A percentile compares a stretch with the other conserved stretches of the same genome.
These are phyloP conservation scores for Bibio marci DNA, from an alignment of 2,888 invertebrate genomes.

Conservation along the genomic window DNA sequence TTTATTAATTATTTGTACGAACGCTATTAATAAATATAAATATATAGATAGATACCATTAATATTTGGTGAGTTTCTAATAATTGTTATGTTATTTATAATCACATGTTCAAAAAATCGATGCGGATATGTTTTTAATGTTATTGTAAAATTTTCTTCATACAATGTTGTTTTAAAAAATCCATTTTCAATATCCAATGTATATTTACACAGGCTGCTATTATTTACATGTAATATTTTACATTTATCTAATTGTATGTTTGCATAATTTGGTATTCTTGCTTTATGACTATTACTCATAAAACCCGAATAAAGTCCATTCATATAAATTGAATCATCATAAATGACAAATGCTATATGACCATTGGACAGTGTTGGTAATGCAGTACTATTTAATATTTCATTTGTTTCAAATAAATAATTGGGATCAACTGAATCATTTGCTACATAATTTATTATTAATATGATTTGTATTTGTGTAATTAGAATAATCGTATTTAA, in stretches of 20 bases:
- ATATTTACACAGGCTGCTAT: conserved; percentile 24
- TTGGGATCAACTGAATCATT: too few relatives aligned
- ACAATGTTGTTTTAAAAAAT: conserved; percentile 28
- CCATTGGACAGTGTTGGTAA: conserved; percentile 39
- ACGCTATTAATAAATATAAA: too few relatives aligned
- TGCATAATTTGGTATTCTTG: conserved; percentile 41
- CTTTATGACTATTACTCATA: conserved; percentile 37
- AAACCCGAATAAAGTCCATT: conserved; percentile 41
- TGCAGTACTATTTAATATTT: too few relatives aligned
- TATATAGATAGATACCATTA: too few relatives aligned
- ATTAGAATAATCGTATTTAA: too few relatives aligned
- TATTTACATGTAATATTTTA: conserved; percentile 13
- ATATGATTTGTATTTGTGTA: too few relatives aligned
- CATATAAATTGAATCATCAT: conserved; percentile 39
- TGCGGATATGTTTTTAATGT: conserved; percentile 34
- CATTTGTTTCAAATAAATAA: too few relatives aligned
- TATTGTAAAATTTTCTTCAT: conserved; percentile 31
- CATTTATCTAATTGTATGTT: conserved; percentile 23
- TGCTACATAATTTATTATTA: too few relatives aligned
- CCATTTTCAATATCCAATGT: conserved; percentile 29
- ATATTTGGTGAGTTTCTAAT: too few relatives aligned
- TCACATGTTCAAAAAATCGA: conserved; percentile 31
- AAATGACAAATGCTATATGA: conserved; percentile 38
- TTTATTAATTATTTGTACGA: too few relatives aligned
- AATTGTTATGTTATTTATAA: conserved; percentile 33